Percentiles rank a stretch among this genome's conserved stretches.
These are phyloP conservation scores for Brachionus sp. DNA, from an alignment of 1,140 invertebrate genomes.

Conservation along the genomic window DNA sequence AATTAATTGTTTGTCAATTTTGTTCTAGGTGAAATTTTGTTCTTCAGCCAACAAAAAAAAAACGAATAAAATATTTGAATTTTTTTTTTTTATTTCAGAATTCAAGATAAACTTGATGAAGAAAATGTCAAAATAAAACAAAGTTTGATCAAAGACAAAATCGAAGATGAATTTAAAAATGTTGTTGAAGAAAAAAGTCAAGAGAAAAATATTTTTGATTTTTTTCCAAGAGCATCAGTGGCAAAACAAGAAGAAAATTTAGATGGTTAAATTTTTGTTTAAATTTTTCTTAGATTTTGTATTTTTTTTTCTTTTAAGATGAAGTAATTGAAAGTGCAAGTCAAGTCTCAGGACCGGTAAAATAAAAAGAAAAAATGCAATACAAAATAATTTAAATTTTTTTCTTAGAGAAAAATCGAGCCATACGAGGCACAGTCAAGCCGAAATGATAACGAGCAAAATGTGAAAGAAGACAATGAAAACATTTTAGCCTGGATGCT, in stretches of 20 bases:
- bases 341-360: constrained; percentile 25
- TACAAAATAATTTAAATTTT: neutral
- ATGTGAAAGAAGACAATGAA: neutral
- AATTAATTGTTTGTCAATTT: neutral
- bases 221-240: neutral
- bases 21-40: neutral
- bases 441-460: neutral
- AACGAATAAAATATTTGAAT: neutral
- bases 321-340: constrained; percentile 36
- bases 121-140: neutral
- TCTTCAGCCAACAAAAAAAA: neutral
- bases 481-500: neutral
- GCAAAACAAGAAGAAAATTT: neutral
- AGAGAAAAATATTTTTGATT: neutral
- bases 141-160: neutral
- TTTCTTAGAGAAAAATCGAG: constrained; percentile 20
- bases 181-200: neutral
- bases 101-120: neutral
- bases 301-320: neutral
- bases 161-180: neutral
- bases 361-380: neutral
- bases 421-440: neutral
- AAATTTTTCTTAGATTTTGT: neutral
- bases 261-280: neutral
- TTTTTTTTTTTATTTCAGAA: neutral